These are phyloP conservation scores for Myotis myotis DNA, from an alignment of 2,797 vertebrate genomes.

Conservation along the genomic window DNA sequence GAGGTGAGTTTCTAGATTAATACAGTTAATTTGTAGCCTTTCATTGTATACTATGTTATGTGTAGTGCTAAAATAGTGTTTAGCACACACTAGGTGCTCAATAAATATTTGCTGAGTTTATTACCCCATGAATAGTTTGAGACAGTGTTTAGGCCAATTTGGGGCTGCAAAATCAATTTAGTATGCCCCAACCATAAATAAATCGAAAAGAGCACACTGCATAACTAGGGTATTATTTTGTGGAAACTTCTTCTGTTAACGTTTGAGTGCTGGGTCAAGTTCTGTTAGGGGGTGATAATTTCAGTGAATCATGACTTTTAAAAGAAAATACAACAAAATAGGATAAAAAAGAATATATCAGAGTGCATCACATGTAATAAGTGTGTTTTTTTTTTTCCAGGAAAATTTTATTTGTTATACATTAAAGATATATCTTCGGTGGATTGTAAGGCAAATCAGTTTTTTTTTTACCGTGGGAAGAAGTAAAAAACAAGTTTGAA, in stretches of 20 bases:
- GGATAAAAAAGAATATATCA: background rate
- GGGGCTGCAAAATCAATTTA: constrained; percentile 29
- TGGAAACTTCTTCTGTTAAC: background rate
- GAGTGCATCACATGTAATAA: background rate
- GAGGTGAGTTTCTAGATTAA: constrained; percentile 21
- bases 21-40: background rate
- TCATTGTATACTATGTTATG: background rate
- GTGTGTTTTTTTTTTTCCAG: background rate
- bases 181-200: background rate
- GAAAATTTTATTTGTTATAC: constrained; percentile 32
- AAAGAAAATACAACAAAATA: background rate
- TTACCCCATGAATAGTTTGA: constrained; percentile 33
- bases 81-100: background rate
- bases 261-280: background rate
- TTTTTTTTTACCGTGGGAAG: background rate
- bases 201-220: background rate
- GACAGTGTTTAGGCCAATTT: background rate
- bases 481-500: background rate
- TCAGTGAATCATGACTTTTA: background rate
- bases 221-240: background rate
- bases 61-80: background rate
- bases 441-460: constrained; percentile 1
- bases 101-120: constrained; percentile 47
- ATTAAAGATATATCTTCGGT: background rate
- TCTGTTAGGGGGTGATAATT: constrained; percentile 31